Percentiles rank a stretch among this genome's conserved stretches.
phyloP scores from a whole-genome alignment of 1,140 invertebrate genomes.

The Anastrepha ludens region DNA sequence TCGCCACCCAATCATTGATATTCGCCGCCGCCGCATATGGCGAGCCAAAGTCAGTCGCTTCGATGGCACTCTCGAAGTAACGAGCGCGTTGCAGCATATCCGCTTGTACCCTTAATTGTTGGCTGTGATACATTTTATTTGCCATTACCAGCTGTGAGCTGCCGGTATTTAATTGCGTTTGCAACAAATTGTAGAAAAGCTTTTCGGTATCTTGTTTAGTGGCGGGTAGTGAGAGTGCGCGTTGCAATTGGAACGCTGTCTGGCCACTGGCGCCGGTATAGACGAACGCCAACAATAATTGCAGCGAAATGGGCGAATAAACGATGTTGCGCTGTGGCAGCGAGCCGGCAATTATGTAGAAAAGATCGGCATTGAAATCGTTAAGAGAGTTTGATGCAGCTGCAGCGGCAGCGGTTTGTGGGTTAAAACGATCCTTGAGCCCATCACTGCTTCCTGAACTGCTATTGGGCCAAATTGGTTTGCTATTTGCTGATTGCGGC shows the following conservation, averaged over 20 bases:
- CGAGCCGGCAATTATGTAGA: slow-evolving; percentile 57
- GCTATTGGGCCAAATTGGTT: background rate
- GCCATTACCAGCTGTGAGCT: slow-evolving; percentile 60
- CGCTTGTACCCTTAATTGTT: slow-evolving; percentile 54
- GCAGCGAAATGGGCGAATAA: slow-evolving; percentile 66
- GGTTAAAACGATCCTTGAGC: background rate
- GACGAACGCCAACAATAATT: slow-evolving; percentile 62
- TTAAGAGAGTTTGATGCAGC: background rate
- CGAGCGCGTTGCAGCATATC: slow-evolving; percentile 43
- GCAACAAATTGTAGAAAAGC: slow-evolving; percentile 57
- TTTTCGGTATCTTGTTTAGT: background rate
- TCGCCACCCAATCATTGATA: slow-evolving; percentile 66
- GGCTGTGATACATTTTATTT: slow-evolving; percentile 64
- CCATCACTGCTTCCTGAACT: background rate
- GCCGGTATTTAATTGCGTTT: background rate
- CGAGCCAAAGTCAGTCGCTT: slow-evolving; percentile 60
- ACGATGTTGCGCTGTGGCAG: slow-evolving; percentile 59
- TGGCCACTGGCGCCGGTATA: slow-evolving; percentile 59
- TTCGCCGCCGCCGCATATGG: slow-evolving; percentile 33
- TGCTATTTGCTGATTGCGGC: background rate
- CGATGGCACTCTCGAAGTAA: slow-evolving; percentile 58
- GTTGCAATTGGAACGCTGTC: slow-evolving; percentile 59
- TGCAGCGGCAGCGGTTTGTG: background rate
- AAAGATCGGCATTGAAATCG: slow-evolving; percentile 64
- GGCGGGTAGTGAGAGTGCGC: slow-evolving; percentile 51